Evolutionary conservation across 2,888 invertebrate genomes (phyloP), one percentile per base, ranked within the genome.

Genomic region (Campopleginae sp.): DNA sequence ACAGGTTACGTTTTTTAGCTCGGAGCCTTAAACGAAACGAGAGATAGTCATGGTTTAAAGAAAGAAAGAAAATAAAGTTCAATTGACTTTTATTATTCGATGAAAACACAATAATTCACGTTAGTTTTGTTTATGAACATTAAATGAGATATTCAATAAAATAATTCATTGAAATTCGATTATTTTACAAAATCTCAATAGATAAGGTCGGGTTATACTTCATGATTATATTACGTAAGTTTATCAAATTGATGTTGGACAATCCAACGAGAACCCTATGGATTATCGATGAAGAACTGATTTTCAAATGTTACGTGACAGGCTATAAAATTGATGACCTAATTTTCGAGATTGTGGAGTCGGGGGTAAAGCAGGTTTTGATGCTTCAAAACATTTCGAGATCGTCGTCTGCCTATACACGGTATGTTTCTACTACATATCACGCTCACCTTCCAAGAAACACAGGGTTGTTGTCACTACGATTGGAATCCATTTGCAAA

Each of bases 401-500:
- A 7, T 42, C 23, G 44, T 27, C 27, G 80, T 72, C 72, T 80
- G 72, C 42, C 80, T 61, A 74, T 72, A 72, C 44, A 77, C 48
- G 72, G 72, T 61, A 46, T 74, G 42, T 66, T 74, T 74, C 72
- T 66, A 77, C 80, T 66, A 19, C 46, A 70, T n/a, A n/a, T 17
- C 38, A 71, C 71, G 38, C 42, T 80, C 66, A 27, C 58, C 72
- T 42, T 46, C 44, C 58, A 46, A 46, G 66, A 58, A 27, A 61
- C 42, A 12, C 61, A 33, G 12, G 46, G 61, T 72, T 71, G 77
- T 80, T 80, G 71, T 71, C 80, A 14, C 27, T 48, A 19, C 48
- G 44, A 46, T 66, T 77, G 51, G 80, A 84, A 84, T 68, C 48
- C 51, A 80, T 77, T 84, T 58, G 72, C 48, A 66, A 77, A 80